Base-by-base conservation (phyloP, 2,888 invertebrate genomes). In the Rhagonycha fulva region DNA sequence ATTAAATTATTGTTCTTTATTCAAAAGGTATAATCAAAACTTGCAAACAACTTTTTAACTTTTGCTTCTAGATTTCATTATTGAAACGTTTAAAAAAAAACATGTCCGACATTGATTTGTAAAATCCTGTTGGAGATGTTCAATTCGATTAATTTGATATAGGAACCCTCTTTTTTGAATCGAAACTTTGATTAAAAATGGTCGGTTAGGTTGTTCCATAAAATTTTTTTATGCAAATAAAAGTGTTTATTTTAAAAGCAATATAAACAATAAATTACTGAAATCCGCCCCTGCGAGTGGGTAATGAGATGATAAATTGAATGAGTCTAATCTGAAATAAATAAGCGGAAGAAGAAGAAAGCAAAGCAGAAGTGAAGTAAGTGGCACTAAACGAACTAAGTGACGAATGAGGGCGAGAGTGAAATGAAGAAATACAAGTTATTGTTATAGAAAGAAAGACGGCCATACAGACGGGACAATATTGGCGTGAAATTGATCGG, bases 401-500 rank as follows among this genome's bases (percentile, higher is more conserved):
- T 86, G 86, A 87, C 85, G 85, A 86, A 87, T 86, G 86, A 84
- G 84, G 83, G 83, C 76, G 81, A 72, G 75, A 78, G 73, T 70
- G 73, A 67, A 72, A 76, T 69, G 72, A 73, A 76, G 70, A 77
- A 75, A 77, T 77, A 77, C 74, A 76, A 75, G 72, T 67, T 69
- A 76, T 73, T 75, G 79, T 76, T 62, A 76, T 73, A 67, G 47
- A 70, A 75, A 79, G 62, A 78, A 74, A 70, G 78, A 80, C 72
- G 75, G 80, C 76, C 68, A 78, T 70, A 75, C 79, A 82, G 84
- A 84, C 84, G 86, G 84, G 85, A 83, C 86, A 85, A 86, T 87
- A 87, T 87, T 86, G 87, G 85, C 87, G 87, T 87, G 87, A 87
- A 87, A 87, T 87, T 87, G 87, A 87, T 87, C 86, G 82, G 84